Conservation (phyloP, 2,113 vertebrate species). For the Rhipidura dahli region DNA sequence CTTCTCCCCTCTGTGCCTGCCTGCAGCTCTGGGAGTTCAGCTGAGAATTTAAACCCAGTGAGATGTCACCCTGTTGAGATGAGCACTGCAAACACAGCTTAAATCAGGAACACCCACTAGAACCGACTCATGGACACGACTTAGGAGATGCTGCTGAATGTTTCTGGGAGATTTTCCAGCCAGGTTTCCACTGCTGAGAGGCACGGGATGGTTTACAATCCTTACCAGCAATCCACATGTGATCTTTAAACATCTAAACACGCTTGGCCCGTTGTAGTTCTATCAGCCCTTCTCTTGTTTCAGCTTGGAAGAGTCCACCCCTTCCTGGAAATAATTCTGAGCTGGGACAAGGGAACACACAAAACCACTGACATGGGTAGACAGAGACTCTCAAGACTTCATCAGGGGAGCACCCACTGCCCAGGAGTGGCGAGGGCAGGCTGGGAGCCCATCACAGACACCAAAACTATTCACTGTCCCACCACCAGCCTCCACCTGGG, state of each 20-base stretch:
- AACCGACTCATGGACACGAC: accelerated
- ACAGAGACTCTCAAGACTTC: not conserved
- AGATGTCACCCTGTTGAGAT: not conserved
- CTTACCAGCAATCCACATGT: not conserved
- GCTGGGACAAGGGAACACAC: not conserved
- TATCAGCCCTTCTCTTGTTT: not conserved
- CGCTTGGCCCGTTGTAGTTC: not conserved
- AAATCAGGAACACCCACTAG: accelerated
- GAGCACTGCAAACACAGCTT: not conserved
- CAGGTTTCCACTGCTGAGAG: not conserved
- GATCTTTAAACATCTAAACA: not conserved
- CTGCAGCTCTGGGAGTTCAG: not conserved
- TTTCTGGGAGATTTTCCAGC: not conserved
- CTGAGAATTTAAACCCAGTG: not conserved
- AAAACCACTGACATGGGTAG: not conserved
- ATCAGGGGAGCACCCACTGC: accelerated
- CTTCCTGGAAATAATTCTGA: not conserved
- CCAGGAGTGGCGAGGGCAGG: not conserved
- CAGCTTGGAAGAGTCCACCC: not conserved
- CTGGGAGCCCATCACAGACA: accelerated
- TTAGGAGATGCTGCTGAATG: not conserved
- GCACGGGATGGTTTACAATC: accelerated
- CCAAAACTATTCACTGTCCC: not conserved
- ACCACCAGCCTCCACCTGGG: accelerated
- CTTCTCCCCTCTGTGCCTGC: not conserved